A percentile compares a stretch with the other conserved stretches of the same genome.
Evolutionary conservation across 1,140 invertebrate genomes (phyloP).

Genomic region (Neodiprion lecontei): DNA sequence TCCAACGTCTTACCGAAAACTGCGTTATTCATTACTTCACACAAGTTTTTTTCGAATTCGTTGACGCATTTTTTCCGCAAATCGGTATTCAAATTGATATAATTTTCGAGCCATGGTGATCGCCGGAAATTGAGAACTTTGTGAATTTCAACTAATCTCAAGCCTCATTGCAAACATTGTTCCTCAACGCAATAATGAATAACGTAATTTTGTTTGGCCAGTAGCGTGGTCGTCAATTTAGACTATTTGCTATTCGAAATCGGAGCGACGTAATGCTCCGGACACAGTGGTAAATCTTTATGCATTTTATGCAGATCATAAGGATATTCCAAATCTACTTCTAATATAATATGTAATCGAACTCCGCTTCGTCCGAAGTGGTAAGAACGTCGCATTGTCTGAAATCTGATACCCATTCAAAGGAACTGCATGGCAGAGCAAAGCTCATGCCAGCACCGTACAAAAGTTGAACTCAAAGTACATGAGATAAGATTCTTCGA

Average conservation of each 20-base stretch:
- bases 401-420: constrained; percentile 50
- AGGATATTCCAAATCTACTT: constrained; percentile 29
- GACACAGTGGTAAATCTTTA: too few relatives aligned
- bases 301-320: too few relatives aligned
- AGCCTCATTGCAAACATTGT: constrained; percentile 42
- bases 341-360: constrained; percentile 49
- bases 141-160: constrained; percentile 52
- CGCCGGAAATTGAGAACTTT: constrained; percentile 52
- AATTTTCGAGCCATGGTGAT: constrained; percentile 23
- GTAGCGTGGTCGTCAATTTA: too few relatives aligned
- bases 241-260: too few relatives aligned
- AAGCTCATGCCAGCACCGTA: constrained; percentile 62
- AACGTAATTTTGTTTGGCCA: constrained; percentile 37
- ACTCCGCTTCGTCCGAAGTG: constrained; percentile 55
- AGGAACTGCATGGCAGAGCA: constrained; percentile 41
- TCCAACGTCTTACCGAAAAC: constrained; percentile 40
- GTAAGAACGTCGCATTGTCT: constrained; percentile 39
- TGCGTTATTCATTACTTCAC: constrained; percentile 56
- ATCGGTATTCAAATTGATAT: constrained; percentile 55
- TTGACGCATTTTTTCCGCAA: constrained; percentile 41
- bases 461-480: constrained; percentile 63
- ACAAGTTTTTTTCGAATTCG: constrained; percentile 59
- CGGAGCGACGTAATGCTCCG: too few relatives aligned
- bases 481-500: constrained; percentile 45
- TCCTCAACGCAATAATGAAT: constrained; percentile 52